Evolutionary conservation across 2,113 vertebrate genomes (phyloP).

Genomic region (Athene noctua): DNA sequence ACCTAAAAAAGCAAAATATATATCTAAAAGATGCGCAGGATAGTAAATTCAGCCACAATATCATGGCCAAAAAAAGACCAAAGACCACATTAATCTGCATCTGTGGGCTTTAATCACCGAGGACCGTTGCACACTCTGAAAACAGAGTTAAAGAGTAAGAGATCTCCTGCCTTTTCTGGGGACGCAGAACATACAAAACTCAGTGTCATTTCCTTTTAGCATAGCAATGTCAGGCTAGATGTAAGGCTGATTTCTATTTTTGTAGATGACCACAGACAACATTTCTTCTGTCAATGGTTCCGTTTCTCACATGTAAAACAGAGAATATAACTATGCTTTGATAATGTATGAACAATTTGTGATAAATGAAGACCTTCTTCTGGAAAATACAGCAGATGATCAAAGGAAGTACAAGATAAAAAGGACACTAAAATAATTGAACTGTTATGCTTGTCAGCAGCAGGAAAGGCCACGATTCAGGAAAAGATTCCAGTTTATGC

Average conservation of each 20-base stretch:
- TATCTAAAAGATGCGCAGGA: slow-evolving; percentile 2
- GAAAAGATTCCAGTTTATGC: neutral
- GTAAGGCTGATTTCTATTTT: neutral
- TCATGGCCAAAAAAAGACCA: neutral
- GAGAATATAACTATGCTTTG: neutral
- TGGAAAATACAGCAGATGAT: neutral
- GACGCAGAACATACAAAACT: neutral
- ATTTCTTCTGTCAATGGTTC: neutral
- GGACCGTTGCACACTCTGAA: neutral
- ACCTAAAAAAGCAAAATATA: slow-evolving; percentile 62
- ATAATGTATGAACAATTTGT: neutral
- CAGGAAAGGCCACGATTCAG: neutral
- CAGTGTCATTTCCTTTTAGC: neutral
- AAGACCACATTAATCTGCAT: neutral
- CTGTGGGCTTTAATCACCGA: neutral
- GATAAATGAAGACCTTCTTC: neutral
- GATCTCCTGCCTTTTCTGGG: neutral
- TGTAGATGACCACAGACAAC: neutral
- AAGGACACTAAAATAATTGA: neutral
- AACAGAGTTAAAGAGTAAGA: neutral
- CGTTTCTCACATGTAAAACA: neutral
- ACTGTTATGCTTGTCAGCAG: neutral
- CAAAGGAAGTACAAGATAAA: neutral
- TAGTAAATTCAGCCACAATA: slow-evolving; percentile 30
- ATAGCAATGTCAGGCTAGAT: neutral